These are phyloP conservation scores for Drosophila repleta DNA, from an alignment of 1,140 invertebrate genomes.

Conservation along the genomic window DNA sequence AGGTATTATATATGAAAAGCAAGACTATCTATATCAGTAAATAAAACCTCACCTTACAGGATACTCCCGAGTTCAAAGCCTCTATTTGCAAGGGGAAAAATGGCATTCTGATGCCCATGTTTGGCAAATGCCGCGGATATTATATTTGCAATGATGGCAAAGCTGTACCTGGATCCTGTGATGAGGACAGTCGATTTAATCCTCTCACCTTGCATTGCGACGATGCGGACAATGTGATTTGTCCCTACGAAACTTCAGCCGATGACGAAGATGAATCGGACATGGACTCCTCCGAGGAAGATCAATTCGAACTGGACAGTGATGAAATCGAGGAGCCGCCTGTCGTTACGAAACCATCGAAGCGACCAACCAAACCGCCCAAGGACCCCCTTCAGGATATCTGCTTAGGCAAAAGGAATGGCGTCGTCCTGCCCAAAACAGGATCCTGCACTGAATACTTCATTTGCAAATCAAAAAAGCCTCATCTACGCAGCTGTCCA, in stretches of 20 bases:
- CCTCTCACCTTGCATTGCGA: constrained; percentile 58
- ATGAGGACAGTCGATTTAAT: constrained; percentile 57
- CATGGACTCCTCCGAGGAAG: not conserved
- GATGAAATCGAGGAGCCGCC: constrained; percentile 19
- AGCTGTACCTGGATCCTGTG: constrained; percentile 67
- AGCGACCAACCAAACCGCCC: constrained; percentile 7
- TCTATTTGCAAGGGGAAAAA: constrained; percentile 64
- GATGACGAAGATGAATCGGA: constrained; percentile 37
- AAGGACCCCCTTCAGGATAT: constrained; percentile 8
- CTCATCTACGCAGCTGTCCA: constrained; percentile 50
- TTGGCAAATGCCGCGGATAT: constrained; percentile 66
- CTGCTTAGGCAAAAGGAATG: constrained; percentile 54
- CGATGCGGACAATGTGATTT: constrained; percentile 50
- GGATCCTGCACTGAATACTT: constrained; percentile 66
- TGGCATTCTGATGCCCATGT: constrained; percentile 66
- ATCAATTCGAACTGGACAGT: constrained; percentile 5
- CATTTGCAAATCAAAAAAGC: constrained; percentile 52
- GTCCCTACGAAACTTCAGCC: constrained; percentile 39
- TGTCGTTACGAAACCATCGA: constrained; percentile 13
- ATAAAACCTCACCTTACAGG: constrained; percentile 20
- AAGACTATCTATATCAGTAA: not conserved
- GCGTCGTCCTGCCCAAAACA: constrained; percentile 43
- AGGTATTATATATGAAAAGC: constrained; percentile 33
- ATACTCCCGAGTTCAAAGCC: constrained; percentile 50
- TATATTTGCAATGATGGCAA: constrained; percentile 69